Evolutionary conservation across 2,797 vertebrate genomes (phyloP), one percentile per base, ranked within the genome.

Genomic region (Enteromius afrohamiltoni): DNA sequence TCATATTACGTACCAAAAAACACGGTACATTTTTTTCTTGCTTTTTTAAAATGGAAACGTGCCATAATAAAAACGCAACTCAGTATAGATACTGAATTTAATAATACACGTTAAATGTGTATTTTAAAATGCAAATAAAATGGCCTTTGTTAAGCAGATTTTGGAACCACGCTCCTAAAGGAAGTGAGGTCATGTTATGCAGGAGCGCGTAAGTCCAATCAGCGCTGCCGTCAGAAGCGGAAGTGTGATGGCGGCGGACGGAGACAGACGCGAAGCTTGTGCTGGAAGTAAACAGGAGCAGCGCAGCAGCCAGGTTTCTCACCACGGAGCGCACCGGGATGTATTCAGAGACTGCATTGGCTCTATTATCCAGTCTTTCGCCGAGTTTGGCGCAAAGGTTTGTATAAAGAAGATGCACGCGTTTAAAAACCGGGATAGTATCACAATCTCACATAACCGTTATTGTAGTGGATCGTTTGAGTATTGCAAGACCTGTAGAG

Each of bases 351-450:
- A 92, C 37, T 94, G 91, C 79, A 4, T 94, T 75, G 83, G 83
- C 68, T 84, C 40, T 51, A 81, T 95, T 4, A 75, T 95, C 80
- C 90, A 69, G 74, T 89, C 91, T 29, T 51, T 95, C 0, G 67
- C 89, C 85, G 90, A 93, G 51, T 93, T 96, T 80, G 90, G 91
- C 16, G 86, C 88, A 85, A 91, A 95, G 95, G 95, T 96, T 91
- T 79, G 85, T 88, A 40, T 13, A 13, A 70, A 53, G n/a, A 21
- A 16, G 34, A 76, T 71, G 19, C 49, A 3, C 29, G 37, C 8
- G 7, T 79, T 11, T n/a, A 37, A 23, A 17, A 40, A 17, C 23
- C 17, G 31, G 14, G 6, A 23, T 4, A 4, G 14, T 16, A 19
- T 3, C 31, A 40, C 11, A 65, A 1, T 55, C 8, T 21, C 14